phyloP scores from a whole-genome alignment of 1,140 invertebrate genomes.

The Drosophila varians region DNA sequence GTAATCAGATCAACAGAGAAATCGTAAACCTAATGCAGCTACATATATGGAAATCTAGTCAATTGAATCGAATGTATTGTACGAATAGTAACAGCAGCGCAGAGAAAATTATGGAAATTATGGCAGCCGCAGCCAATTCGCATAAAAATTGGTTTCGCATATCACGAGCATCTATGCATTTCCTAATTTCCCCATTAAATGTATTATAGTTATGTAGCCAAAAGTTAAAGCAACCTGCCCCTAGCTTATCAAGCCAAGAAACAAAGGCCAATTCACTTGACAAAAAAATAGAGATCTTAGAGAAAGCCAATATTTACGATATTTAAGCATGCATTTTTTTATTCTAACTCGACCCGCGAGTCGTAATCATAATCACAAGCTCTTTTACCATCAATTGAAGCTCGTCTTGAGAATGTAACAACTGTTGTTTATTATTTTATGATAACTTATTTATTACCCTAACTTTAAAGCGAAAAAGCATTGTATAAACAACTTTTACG shows the following conservation, averaged over 20 bases:
- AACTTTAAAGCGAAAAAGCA: slow-evolving; percentile 60
- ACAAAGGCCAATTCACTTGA: slow-evolving; percentile 45
- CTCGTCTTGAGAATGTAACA: slow-evolving; percentile 65
- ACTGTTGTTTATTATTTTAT: slow-evolving; percentile 80
- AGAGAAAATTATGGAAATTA: slow-evolving; percentile 30
- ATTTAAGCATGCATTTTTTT: slow-evolving; percentile 58
- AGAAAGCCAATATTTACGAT: slow-evolving; percentile 53
- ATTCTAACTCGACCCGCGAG: slow-evolving; percentile 51
- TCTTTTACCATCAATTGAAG: slow-evolving; percentile 59
- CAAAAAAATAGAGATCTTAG: slow-evolving; percentile 53
- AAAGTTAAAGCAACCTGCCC: slow-evolving; percentile 31
- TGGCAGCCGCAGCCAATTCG: slow-evolving; percentile 19
- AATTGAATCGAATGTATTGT: slow-evolving; percentile 80
- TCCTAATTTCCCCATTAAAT: slow-evolving; percentile 67
- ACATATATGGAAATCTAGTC: slow-evolving; percentile 79
- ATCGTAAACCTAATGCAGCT: slow-evolving; percentile 61
- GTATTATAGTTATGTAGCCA: slow-evolving; percentile 75
- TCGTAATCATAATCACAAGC: slow-evolving; percentile 51
- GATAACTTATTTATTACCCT: slow-evolving; percentile 80
- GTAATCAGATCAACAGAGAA: slow-evolving; percentile 39
- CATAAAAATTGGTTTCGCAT: slow-evolving; percentile 69
- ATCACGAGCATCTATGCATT: slow-evolving; percentile 57
- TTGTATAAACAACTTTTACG: slow-evolving; percentile 74
- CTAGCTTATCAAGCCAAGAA: slow-evolving; percentile 27
- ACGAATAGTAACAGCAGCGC: slow-evolving; percentile 61